These are phyloP conservation scores for Mycalesis mineus DNA, from an alignment of 2,888 invertebrate genomes.

Conservation along the genomic window DNA sequence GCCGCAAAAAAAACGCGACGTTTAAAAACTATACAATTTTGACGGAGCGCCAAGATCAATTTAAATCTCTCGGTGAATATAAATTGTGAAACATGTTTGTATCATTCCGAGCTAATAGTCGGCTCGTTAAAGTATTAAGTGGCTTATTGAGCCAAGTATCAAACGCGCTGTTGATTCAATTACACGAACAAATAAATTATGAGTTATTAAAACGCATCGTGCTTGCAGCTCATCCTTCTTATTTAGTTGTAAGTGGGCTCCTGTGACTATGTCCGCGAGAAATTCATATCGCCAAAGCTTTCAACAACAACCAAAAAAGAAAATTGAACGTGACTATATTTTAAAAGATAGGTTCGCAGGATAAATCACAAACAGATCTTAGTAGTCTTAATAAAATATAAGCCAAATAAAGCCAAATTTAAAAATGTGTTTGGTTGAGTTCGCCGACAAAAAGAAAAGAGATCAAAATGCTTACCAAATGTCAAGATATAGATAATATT, in stretches of 20 bases:
- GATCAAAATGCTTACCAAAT: too few species aligned
- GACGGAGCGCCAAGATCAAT: slow-evolving; percentile 20
- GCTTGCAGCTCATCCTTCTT: slow-evolving; percentile 14
- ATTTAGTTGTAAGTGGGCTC: slow-evolving; percentile 14
- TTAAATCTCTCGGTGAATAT: slow-evolving; percentile 12
- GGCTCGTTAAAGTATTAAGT: slow-evolving; percentile 43
- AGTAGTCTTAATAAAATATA: too few species aligned
- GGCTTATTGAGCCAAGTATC: slow-evolving; percentile 51
- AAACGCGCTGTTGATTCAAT: slow-evolving; percentile 47
- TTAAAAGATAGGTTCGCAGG: too few species aligned
- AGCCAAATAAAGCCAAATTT: too few species aligned
- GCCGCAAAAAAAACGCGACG: slow-evolving; percentile 19
- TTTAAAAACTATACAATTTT: slow-evolving; percentile 18
- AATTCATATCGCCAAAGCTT: too few species aligned
- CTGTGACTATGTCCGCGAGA: too few species aligned
- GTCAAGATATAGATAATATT: too few species aligned
- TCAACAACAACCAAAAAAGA: too few species aligned
- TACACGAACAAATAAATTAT: slow-evolving; percentile 40
- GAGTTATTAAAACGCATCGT: slow-evolving; percentile 37
- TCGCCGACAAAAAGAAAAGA: too few species aligned
- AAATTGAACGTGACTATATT: too few species aligned
- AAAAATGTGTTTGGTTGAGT: too few species aligned
- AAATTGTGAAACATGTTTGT: slow-evolving; percentile 23
- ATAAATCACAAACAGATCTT: too few species aligned
- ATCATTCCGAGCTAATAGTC: slow-evolving; percentile 22